Evolutionary conservation across 1,140 invertebrate species (phyloP), one percentile per base, ranked within the genome.

Genomic region (Odontomachus brunneus): DNA sequence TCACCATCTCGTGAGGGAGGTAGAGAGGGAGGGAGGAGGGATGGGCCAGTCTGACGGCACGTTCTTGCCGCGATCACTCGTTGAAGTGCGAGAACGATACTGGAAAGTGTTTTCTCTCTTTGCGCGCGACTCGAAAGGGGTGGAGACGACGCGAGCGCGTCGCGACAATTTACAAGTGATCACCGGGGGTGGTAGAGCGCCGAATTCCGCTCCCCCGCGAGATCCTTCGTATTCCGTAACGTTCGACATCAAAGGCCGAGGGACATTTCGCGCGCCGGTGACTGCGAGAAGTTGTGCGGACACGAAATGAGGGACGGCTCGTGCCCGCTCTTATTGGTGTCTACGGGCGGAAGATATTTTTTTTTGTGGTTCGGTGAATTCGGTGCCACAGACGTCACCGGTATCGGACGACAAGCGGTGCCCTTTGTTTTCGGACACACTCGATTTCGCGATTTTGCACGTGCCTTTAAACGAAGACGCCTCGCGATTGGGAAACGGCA

Each of bases 121-220:
- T 60, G 53, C 74, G 67, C 73, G 82, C 74, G 72, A 55, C 14
- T 57, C 49, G 74, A 78, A 33, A 53, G 66, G 15, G 38, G 14
- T 49, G 76, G 67, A 83, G 49, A 5, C 29, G 29, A 33, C 29
- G 29, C 5, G 29, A 33, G 29, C 29, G 29, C 29, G 29, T 33
- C 59, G 72, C 72, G 66, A 76, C 59, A 59, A 80, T 84, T 76
- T 44, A 88, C 83, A 86, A 88, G 83, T 88, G 87, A 86, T 88
- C 87, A 88, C 87, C 82, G 51, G n/a, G 63, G 86, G 72, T 85
- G 86, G 67, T 66, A 82, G 65, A 66, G 83, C 62, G 72, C 69
- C 86, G 86, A 88, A 88, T 85, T 88, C 44, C 86, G 57, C 73
- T 76, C 87, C 59, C 55, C 5, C 75, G n/a, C 22, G 51, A 15